A percentile compares a stretch with the other conserved stretches of the same genome.
Conservation (phyloP, 2,113 vertebrate species). For the Zosterops hypoxanthus region DNA sequence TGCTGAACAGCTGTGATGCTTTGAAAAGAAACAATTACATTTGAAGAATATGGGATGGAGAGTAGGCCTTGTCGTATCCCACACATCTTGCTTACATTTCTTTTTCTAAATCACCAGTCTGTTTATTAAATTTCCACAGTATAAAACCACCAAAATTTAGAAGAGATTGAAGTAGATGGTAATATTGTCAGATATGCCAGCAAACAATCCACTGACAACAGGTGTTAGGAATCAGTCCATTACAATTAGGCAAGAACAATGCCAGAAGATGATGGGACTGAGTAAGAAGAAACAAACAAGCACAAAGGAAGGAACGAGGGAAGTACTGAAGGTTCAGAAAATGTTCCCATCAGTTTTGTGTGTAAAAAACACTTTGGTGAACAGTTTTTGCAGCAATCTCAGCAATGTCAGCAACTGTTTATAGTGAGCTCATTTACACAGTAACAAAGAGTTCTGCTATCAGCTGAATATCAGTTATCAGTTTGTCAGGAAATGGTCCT, state of each 20-base stretch:
- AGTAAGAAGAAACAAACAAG: conserved; percentile 13
- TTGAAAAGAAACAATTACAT: conserved; percentile 69
- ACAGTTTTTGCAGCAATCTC: background rate
- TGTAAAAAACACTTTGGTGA: background rate
- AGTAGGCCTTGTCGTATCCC: conserved; percentile 40
- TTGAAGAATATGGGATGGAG: conserved; percentile 48
- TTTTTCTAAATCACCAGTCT: conserved; percentile 36
- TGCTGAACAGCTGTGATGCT: conserved; percentile 51
- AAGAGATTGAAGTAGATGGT: conserved; percentile 6
- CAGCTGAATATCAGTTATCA: background rate
- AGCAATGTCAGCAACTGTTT: background rate
- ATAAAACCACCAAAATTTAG: conserved; percentile 25
- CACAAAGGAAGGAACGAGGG: background rate
- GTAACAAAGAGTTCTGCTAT: background rate
- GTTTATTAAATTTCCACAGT: conserved; percentile 57
- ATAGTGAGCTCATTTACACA: background rate
- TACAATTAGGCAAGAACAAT: conserved; percentile 37
- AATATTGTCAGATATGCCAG: conserved; percentile 26
- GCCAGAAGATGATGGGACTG: conserved; percentile 2
- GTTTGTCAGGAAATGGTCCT: background rate
- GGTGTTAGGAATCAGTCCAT: conserved; percentile 4
- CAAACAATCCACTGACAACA: conserved; percentile 20
- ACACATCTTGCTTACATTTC: conserved; percentile 57
- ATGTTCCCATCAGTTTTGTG: background rate
- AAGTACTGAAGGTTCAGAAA: conserved; percentile 3